Evolutionary conservation across 2,113 vertebrate genomes (phyloP).

Genomic region (Cyanistes caeruleus): DNA sequence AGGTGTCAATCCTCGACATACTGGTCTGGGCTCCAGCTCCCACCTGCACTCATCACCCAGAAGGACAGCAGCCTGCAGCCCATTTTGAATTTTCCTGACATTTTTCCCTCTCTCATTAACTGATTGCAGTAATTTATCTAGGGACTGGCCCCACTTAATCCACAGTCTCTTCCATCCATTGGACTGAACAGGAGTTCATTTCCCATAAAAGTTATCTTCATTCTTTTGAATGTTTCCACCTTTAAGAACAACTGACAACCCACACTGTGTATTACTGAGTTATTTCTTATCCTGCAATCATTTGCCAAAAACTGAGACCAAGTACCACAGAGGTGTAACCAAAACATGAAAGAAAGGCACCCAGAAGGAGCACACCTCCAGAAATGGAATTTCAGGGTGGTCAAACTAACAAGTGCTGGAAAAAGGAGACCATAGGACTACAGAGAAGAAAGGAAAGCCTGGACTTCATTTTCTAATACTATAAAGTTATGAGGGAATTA

Average conservation of each 20-base stretch:
- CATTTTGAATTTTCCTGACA: neutral
- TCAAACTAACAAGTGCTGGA: neutral
- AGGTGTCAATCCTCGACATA: accelerated
- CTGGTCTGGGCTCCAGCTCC: neutral
- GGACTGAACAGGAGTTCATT: neutral
- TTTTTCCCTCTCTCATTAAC: accelerated
- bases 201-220: neutral
- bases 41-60: accelerated
- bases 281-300: neutral
- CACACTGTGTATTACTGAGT: neutral
- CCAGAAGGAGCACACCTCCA: neutral
- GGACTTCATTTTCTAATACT: neutral
- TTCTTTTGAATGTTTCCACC: neutral
- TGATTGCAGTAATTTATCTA: neutral
- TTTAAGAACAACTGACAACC: neutral
- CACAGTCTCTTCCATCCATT: neutral
- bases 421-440: neutral
- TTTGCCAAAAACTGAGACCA: neutral
- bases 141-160: neutral
- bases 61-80: neutral
- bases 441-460: neutral
- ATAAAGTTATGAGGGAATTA: neutral
- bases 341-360: neutral
- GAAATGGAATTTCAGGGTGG: neutral
- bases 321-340: neutral